Evolutionary conservation across 1,140 invertebrate species (phyloP).

Genomic region (Papilio dardanus): DNA sequence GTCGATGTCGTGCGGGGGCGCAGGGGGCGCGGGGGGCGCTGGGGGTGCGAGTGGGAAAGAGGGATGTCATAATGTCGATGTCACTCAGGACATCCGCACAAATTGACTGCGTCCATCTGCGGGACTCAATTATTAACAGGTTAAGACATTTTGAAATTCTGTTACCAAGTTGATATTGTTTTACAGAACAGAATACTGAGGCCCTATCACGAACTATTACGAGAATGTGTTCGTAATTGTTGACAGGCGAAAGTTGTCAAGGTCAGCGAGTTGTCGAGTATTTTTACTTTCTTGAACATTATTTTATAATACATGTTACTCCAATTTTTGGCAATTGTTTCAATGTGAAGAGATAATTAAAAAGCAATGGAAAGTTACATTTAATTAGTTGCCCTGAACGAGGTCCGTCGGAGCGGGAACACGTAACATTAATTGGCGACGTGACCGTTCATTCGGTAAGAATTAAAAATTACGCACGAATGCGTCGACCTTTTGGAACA

Average conservation of each 20-base stretch:
- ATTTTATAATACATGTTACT: not conserved
- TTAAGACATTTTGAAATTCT: not conserved
- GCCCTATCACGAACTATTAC: not conserved
- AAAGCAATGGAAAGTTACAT: not conserved
- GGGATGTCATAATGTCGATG: not conserved
- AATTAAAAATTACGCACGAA: conserved; percentile 12
- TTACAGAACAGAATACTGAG: not conserved
- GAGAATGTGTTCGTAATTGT: too few species aligned
- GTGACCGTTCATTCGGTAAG: not conserved
- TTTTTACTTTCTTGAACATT: too few species aligned
- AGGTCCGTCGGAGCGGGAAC: not conserved
- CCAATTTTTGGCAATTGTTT: not conserved
- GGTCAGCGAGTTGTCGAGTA: not conserved
- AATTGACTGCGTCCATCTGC: conserved; percentile 6
- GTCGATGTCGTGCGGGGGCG: too few species aligned
- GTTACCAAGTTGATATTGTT: not conserved
- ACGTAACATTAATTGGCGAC: not conserved
- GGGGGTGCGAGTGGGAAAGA: not conserved
- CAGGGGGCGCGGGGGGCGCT: not conserved
- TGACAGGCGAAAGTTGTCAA: not conserved
- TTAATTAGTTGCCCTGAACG: not conserved
- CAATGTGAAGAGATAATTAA: not conserved
- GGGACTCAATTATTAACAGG: conserved; percentile 5
- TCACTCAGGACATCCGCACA: conserved; percentile 11
- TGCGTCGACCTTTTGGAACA: not conserved